Conservation (phyloP, 2,888 invertebrate genomes). For the Steinernema scapterisci region DNA sequence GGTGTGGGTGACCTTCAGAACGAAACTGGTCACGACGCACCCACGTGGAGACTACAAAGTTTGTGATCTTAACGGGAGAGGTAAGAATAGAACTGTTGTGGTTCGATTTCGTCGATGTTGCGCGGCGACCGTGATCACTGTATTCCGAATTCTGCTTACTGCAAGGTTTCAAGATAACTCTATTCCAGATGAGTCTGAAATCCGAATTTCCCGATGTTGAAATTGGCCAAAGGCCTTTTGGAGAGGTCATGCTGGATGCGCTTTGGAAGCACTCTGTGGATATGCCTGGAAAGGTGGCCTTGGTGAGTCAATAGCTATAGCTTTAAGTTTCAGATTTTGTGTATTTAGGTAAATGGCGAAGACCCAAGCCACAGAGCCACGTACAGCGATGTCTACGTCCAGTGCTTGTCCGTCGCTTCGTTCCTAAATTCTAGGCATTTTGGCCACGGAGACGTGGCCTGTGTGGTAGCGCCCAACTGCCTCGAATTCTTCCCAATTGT, state of each 20-base stretch:
- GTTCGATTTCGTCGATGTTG: neutral
- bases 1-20: no score
- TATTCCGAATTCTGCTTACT: no score
- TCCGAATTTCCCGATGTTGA: neutral
- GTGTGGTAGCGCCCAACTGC: conserved; percentile 53
- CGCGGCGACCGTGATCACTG: neutral
- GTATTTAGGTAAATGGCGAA: neutral
- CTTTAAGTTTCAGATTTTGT: neutral
- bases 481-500: conserved; percentile 51
- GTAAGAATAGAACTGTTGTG: neutral
- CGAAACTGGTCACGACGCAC: no score
- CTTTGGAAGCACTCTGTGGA: neutral
- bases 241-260: neutral
- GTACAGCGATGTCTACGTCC: conserved; percentile 7
- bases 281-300: neutral
- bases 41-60: neutral
- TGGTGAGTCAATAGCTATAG: neutral
- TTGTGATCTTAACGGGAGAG: neutral
- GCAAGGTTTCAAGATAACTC: no score
- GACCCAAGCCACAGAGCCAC: neutral
- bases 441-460: conserved; percentile 49
- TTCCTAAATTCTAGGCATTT: conserved; percentile 46
- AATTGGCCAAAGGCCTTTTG: neutral
- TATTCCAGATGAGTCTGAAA: neutral
- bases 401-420: conserved; percentile 42